These are phyloP conservation scores for Gymnogyps californianus DNA, from an alignment of 2,113 vertebrate genomes.

Conservation along the genomic window DNA sequence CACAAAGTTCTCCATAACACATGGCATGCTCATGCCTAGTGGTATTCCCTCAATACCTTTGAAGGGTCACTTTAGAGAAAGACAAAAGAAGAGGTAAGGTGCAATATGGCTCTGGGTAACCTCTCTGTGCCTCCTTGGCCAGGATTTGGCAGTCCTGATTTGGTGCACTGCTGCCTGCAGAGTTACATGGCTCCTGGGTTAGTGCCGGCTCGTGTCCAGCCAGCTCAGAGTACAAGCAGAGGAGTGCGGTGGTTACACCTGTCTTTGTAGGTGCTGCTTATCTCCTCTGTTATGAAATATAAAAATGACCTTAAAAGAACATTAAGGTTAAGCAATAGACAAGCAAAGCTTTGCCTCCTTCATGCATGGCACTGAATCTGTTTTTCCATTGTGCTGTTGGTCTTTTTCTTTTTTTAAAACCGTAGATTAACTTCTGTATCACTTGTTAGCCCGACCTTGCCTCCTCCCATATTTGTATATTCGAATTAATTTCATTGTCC, in stretches of 20 bases:
- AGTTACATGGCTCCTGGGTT: not conserved
- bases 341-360: not conserved
- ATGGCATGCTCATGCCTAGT: rapidly evolving
- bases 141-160: not conserved
- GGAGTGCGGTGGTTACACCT: not conserved
- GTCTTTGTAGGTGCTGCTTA: not conserved
- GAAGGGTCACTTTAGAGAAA: not conserved
- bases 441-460: constrained; percentile 10
- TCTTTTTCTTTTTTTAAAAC: not conserved
- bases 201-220: not conserved
- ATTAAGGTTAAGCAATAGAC: not conserved
- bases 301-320: not conserved
- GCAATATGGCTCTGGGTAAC: not conserved
- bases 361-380: not conserved
- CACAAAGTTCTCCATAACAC: not conserved
- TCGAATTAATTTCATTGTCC: constrained; percentile 23
- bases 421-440: constrained; percentile 29
- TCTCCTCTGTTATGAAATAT: not conserved
- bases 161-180: rapidly evolving
- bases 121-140: not conserved
- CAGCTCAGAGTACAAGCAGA: not conserved
- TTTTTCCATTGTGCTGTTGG: not conserved
- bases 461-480: constrained; percentile 50
- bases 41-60: not conserved
- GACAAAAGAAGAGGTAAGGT: not conserved